Base-by-base conservation (phyloP, 2,888 invertebrate genomes). In the Parnassius orleans region DNA sequence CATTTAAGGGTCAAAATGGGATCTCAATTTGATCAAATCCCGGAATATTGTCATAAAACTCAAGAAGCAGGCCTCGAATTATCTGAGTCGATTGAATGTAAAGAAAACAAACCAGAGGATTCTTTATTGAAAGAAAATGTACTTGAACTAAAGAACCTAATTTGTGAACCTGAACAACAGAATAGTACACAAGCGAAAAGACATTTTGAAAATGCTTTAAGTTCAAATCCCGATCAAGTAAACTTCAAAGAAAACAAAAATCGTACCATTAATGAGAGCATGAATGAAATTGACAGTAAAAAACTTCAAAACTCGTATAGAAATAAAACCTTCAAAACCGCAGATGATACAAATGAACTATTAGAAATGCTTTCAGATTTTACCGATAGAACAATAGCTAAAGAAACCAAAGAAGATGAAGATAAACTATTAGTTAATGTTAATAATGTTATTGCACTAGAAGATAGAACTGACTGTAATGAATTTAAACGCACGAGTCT, bases 301-400 rank as follows among this genome's bases (percentile, higher is more conserved):
- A 48, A 33, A 33, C 33, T 33, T 5, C 7, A 33, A 33, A 33
- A n/a, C 19, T 9, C 42, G 3, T 14, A 47, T 10, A 48, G 48
- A 3, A 15, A 60, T 19, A 76, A 73, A 64, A 76, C 66, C 42
- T 72, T 77, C 10, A 78, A 73, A 64, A 73, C 76, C 41, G 84
- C 81, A 0, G 78, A 88, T 41, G 78, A 83, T 56, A 90, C 89
- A 0, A 80, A 78, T 10, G 83, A 86, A 44, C 70, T 90, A 3
- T 68, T 90, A 10, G 81, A 84, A 48, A 80, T 87, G 77, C 67
- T 90, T 0, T 79, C 83, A 0, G 76, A 83, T 62, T 77, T 85
- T 2, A 87, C 86, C 7, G 86, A 86, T 24, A 68, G 9, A 59
- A 65, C 14, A 7, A 52, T 48, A 11, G 14, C 1, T 10, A 53